Conservation (phyloP, 2,797 vertebrate species). For the Parauchenoglanis ngamensis region DNA sequence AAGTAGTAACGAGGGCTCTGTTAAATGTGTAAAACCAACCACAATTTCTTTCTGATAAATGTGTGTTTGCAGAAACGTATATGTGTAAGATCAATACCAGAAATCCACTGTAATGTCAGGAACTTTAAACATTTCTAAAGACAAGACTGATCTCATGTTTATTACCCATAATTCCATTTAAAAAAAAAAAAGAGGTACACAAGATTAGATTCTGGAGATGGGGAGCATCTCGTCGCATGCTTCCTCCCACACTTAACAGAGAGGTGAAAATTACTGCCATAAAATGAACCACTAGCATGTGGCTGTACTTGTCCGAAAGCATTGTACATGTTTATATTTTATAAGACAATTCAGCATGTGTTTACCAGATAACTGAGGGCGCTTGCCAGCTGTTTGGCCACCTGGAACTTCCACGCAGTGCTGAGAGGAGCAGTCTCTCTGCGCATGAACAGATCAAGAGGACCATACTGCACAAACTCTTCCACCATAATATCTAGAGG, state of each 20-base stretch:
- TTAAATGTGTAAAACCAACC: background rate
- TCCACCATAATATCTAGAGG: slow-evolving; percentile 95
- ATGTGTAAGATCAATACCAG: background rate
- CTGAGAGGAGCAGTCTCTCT: slow-evolving; percentile 82
- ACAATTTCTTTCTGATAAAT: background rate
- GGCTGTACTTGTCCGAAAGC: background rate
- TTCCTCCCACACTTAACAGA: background rate
- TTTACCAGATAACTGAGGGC: slow-evolving; percentile 94
- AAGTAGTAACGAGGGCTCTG: background rate
- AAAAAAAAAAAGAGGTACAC: background rate
- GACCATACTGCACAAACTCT: slow-evolving; percentile 90
- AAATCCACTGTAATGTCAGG: background rate
- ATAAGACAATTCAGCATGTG: slow-evolving; percentile 13
- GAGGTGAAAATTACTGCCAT: background rate
- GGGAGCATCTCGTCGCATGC: too few species aligned
- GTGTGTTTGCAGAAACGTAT: background rate
- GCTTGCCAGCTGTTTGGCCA: slow-evolving; percentile 94
- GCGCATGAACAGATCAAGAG: slow-evolving; percentile 92
- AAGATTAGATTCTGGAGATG: background rate
- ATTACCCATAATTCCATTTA: background rate
- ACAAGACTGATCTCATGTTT: background rate
- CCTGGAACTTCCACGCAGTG: slow-evolving; percentile 95
- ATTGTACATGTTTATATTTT: background rate
- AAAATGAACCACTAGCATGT: background rate
- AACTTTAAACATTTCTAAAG: background rate